Base-by-base conservation (phyloP, 2,113 vertebrate species). In the Strigops habroptila region DNA sequence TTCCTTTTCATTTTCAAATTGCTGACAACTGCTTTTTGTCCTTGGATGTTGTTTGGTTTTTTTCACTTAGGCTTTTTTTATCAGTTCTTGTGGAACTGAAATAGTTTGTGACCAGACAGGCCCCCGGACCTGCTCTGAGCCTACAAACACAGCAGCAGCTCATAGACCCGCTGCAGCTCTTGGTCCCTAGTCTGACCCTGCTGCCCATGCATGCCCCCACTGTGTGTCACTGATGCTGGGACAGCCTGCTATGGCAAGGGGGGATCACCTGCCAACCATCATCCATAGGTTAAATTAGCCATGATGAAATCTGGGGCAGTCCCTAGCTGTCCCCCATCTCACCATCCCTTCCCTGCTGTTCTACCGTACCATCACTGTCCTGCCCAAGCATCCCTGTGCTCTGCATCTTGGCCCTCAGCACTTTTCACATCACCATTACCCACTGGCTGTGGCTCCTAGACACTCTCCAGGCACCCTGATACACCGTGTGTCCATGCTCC, bases 221-320 rank as follows among this genome's bases (percentile, higher is more conserved):
- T 1, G 30, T 0, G 12, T 75, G 62, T 30, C 90, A 53, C 62
- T 0, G 0, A 13, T 33, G 57, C 67, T 33, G 48, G 28, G 59
- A 80, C 68, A 65, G 59, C 28, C 62, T 27, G 39, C 43, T 46
- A 1, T 0, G 3, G 37, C 35, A 44, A 57, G 48, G 65, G 22
- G 27, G 7, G 10, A 39, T 37, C 49, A 5, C 73, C 48, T 65
- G 68, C 63, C 71, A 44, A 0, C 51, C 4, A 1, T 7, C 8
- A 1, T 8, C 19, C 5, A 0, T 2, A 41, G 21, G 5, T 17
- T 1, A 3, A 24, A 63, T 25, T 14, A 10, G 1, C 24, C 44
- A 28, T 4, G 33, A 19, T 31, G n/a, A 48, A 76, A 44, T 41
- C 1, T 12, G 46, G 33, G n/a, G 22, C 25, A 22, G 25, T 35